Percentiles rank a stretch among this genome's conserved stretches.
Conservation (phyloP, 30 jellyfish, hydroid and myxozoan species). For the Rhopilema esculentum region DNA sequence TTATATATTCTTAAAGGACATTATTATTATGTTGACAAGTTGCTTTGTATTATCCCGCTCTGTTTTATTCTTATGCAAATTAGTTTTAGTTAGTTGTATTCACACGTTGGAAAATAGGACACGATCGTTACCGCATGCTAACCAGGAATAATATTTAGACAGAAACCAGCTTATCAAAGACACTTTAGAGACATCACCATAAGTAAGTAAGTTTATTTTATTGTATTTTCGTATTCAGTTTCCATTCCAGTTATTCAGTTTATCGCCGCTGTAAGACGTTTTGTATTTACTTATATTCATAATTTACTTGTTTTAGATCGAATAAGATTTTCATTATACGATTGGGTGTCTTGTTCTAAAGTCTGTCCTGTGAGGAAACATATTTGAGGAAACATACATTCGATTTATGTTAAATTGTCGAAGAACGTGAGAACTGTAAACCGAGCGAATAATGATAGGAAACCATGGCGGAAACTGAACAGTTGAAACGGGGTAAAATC, state of each 20-base stretch:
- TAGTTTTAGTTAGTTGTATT: background rate
- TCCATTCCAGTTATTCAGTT: background rate
- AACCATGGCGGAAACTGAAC: constrained; percentile 25
- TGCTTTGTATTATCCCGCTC: constrained; percentile 17
- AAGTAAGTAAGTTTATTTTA: background rate
- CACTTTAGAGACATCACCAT: background rate
- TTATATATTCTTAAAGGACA: background rate
- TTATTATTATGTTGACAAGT: constrained; percentile 17
- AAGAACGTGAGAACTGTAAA: background rate
- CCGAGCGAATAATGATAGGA: background rate
- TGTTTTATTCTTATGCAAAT: constrained; percentile 3
- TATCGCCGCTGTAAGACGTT: background rate
- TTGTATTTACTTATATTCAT: background rate
- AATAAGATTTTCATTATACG: background rate
- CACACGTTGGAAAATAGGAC: background rate
- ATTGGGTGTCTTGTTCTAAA: background rate
- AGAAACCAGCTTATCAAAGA: background rate
- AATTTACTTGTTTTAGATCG: background rate
- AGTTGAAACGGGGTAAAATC: constrained; percentile 15
- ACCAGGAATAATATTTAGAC: background rate
- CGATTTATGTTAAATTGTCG: background rate
- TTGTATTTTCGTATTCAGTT: background rate
- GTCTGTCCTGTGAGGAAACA: background rate
- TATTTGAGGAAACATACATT: background rate
- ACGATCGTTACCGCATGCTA: background rate